Evolutionary conservation across 2,113 vertebrate species (phyloP), one percentile per base, ranked within the genome.

Genomic region (Entomyzon cyanotis): DNA sequence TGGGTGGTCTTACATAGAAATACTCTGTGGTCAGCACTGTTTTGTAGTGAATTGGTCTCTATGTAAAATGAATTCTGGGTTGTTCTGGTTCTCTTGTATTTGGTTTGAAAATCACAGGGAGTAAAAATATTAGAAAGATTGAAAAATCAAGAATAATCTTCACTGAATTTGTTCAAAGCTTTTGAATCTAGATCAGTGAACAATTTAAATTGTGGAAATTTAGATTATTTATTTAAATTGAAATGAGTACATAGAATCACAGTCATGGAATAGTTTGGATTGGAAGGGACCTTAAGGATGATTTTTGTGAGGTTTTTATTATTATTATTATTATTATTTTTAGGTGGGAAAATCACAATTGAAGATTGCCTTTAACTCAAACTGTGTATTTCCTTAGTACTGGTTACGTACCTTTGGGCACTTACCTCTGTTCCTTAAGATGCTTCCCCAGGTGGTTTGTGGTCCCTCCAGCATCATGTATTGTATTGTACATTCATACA

Each of bases 271-370:
- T 47, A 18, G 39, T 82, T 46, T n/a, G 47, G 17, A 47, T 67
- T 47, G 41, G 70, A 68, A 60, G 15, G 5, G 24, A 39, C 11
- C 10, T 60, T 68, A 52, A 52, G 46, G 8, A 47, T 25, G 0
- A 18, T 71, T 52, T 76, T 63, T 70, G 4, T 68, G 56, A 81
- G 35, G 59, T 21, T 71, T 96, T 92, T 90, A 76, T 52, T 76
- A 24, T 13, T 4, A 14, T 4, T 84, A 50, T 81, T 46, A n/a
- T n/a, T n/a, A n/a, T n/a, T n/a, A n/a, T 69, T 35, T 65, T 59
- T 55, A 1, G 2, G 3, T 78, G 37, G 46, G 67, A 71, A 65
- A 56, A 13, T 6, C 16, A 49, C 30, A 39, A 1, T 1, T 64
- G 77, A 75, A 85, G n/a, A n/a, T 24, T 50, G 41, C 15, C 11